These are phyloP conservation scores for Euthynnus affinis DNA, from an alignment of 2,797 vertebrate genomes.

Conservation along the genomic window DNA sequence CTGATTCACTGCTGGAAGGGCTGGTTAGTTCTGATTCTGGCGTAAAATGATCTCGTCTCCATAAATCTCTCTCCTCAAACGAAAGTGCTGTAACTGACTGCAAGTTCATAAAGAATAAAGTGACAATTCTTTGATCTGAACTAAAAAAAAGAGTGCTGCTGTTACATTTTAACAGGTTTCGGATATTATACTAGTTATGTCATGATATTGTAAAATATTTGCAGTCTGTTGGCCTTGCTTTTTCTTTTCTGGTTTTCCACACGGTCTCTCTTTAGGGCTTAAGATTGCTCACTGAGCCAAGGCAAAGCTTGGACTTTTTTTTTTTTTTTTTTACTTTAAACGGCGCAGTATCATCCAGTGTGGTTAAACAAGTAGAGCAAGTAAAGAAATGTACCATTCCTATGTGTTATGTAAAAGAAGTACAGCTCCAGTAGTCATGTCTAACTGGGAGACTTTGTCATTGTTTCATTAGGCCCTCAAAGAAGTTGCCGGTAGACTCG, in stretches of 20 bases:
- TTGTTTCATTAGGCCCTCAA: too few species aligned
- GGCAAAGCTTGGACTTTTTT: constrained; percentile 3
- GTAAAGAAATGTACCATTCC: not conserved
- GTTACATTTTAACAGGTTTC: constrained; percentile 40
- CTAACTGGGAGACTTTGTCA: too few species aligned
- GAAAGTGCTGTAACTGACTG: not conserved
- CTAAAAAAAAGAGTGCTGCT: constrained; percentile 18
- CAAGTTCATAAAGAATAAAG: constrained; percentile 52
- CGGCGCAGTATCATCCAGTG: not conserved
- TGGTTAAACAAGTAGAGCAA: not conserved
- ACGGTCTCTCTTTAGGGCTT: constrained; percentile 10
- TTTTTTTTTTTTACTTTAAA: not conserved
- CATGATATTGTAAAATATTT: constrained; percentile 17
- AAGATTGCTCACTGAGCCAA: not conserved
- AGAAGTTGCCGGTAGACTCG: not conserved
- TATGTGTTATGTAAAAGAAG: not conserved
- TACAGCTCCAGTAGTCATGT: not conserved
- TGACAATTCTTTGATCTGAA: constrained; percentile 16
- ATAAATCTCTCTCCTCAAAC: constrained; percentile 23
- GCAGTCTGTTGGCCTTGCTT: constrained; percentile 20
- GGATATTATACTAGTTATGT: constrained; percentile 38
- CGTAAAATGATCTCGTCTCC: constrained; percentile 27
- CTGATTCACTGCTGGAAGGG: constrained; percentile 2
- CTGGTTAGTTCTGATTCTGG: constrained; percentile 10
- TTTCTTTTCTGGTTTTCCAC: constrained; percentile 4